Percentiles rank a stretch among this genome's conserved stretches.
phyloP scores from a whole-genome alignment of 53 echinoderm and acorn worm species.

The Henricia sp. region DNA sequence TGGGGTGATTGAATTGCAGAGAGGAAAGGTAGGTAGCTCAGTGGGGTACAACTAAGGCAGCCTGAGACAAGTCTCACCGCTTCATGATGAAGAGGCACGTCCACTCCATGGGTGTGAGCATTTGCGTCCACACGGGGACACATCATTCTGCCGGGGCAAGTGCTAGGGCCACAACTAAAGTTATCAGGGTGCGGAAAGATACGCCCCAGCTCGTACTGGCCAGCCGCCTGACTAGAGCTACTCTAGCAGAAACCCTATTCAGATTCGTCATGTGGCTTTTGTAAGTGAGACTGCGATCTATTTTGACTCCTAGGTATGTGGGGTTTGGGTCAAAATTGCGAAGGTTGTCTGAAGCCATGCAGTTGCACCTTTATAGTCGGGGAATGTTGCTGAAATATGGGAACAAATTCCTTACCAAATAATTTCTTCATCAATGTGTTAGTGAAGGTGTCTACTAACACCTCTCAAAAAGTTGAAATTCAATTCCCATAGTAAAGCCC shows the following conservation, averaged over 20 bases:
- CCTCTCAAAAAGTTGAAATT: too few species aligned
- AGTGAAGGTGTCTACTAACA: slow-evolving; percentile 27
- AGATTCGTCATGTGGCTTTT: slow-evolving; percentile 34
- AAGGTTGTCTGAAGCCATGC: background rate
- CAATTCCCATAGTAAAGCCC: too few species aligned
- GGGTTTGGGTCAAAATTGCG: slow-evolving; percentile 32
- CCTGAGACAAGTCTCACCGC: slow-evolving; percentile 36
- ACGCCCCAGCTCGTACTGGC: slow-evolving; percentile 41
- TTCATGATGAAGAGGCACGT: slow-evolving; percentile 33
- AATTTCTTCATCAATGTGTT: slow-evolving; percentile 15
- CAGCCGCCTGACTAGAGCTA: slow-evolving; percentile 21
- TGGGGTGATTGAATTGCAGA: slow-evolving; percentile 28
- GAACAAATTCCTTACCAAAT: too few species aligned
- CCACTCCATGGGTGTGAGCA: slow-evolving; percentile 19
- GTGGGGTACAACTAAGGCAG: slow-evolving; percentile 22
- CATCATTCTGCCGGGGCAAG: background rate
- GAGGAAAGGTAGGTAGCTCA: slow-evolving; percentile 40
- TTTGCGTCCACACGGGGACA: background rate
- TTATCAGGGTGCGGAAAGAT: slow-evolving; percentile 20
- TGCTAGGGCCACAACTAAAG: background rate
- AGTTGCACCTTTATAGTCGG: slow-evolving; percentile 19
- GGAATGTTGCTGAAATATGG: too few species aligned
- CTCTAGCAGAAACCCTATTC: slow-evolving; percentile 35
- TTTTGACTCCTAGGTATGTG: slow-evolving; percentile 35
- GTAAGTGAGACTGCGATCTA: slow-evolving; percentile 45